A percentile compares a stretch with the other conserved stretches of the same genome.
Evolutionary conservation across 2,797 vertebrate species (phyloP).

Genomic region (Loris lydekkerianus): DNA sequence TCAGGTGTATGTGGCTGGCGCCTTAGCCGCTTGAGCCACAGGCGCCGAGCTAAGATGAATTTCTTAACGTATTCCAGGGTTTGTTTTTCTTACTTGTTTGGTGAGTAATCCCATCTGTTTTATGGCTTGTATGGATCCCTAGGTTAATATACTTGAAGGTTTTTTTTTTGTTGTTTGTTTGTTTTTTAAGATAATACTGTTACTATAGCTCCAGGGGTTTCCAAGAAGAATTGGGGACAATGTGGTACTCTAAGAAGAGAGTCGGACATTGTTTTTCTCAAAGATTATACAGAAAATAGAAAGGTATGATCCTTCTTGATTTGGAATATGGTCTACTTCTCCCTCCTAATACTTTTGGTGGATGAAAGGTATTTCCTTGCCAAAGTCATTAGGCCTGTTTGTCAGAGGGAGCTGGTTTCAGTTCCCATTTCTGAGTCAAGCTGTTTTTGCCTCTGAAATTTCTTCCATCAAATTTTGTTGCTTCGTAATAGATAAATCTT

Average conservation of each 20-base stretch:
- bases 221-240: neutral
- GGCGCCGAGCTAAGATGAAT: neutral
- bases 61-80: slow-evolving; percentile 57
- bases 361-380: slow-evolving; percentile 42
- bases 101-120: slow-evolving; percentile 51
- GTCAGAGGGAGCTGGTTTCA: slow-evolving; percentile 66
- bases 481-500: slow-evolving; percentile 28
- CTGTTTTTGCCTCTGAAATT: slow-evolving; percentile 64
- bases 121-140: slow-evolving; percentile 9
- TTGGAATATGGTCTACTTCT: neutral
- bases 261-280: neutral
- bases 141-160: neutral
- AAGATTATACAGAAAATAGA: slow-evolving; percentile 16
- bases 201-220: slow-evolving; percentile 27
- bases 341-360: slow-evolving; percentile 28
- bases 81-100: slow-evolving; percentile 66
- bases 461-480: slow-evolving; percentile 49
- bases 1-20: too few species aligned
- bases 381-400: slow-evolving; percentile 43
- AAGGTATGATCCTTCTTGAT: slow-evolving; percentile 34
- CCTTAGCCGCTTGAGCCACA: too few species aligned
- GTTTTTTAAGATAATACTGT: neutral
- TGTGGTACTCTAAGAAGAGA: neutral
- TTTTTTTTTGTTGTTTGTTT: neutral
- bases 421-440: slow-evolving; percentile 59